Conservation (phyloP, 2,113 vertebrate genomes). For the Jacana jacana region DNA sequence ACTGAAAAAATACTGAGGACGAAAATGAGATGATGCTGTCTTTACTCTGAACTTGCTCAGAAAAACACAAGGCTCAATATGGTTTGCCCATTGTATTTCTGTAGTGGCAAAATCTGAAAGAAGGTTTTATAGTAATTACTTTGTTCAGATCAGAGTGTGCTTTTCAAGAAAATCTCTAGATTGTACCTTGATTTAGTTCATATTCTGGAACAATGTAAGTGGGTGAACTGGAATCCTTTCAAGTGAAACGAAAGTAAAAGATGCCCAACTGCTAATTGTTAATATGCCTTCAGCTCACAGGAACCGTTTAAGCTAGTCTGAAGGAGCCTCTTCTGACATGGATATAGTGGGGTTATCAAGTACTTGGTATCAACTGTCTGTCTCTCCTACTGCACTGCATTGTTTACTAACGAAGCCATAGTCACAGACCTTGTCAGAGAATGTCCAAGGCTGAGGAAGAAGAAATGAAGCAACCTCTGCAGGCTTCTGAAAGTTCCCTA, state of each 20-base stretch:
- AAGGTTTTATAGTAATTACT: not conserved
- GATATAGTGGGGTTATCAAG: not conserved
- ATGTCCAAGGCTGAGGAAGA: not conserved
- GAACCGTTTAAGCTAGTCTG: not conserved
- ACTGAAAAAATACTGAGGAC: not conserved
- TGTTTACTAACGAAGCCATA: not conserved
- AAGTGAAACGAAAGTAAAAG: not conserved
- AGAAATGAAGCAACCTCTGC: not conserved
- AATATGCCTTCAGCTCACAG: not conserved
- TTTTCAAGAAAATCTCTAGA: not conserved
- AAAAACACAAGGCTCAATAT: not conserved
- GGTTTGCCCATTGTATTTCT: not conserved
- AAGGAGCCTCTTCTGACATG: not conserved
- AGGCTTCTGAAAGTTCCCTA: not conserved
- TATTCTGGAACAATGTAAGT: not conserved
- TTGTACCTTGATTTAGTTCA: not conserved
- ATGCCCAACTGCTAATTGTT: not conserved
- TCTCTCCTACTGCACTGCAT: not conserved
- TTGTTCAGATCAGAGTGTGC: not conserved
- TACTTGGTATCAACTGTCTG: accelerated
- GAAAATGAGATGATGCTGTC: not conserved
- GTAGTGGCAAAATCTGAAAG: not conserved
- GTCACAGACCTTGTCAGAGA: not conserved
- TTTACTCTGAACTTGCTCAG: not conserved
- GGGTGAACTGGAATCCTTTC: not conserved